These are phyloP conservation scores for Periparus ater DNA, from an alignment of 2,797 vertebrate genomes.

Conservation along the genomic window DNA sequence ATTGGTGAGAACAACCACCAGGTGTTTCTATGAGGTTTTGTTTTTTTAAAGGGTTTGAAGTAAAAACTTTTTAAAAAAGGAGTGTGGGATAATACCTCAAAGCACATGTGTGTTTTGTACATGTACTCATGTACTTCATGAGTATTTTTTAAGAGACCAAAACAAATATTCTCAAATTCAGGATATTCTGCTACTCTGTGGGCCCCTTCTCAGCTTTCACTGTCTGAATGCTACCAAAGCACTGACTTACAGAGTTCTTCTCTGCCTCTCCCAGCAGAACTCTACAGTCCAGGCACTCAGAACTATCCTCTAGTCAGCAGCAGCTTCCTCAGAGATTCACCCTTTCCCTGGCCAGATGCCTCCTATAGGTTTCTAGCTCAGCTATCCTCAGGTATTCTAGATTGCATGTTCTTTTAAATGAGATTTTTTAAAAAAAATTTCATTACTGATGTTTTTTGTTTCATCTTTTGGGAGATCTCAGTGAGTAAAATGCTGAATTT, in stretches of 20 bases:
- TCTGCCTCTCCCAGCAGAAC: slow-evolving; percentile 60
- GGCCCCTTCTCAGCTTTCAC: neutral
- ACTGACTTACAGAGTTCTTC: neutral
- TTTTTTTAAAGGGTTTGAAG: neutral
- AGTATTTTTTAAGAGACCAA: neutral
- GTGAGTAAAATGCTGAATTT: neutral
- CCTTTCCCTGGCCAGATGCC: slow-evolving; percentile 28
- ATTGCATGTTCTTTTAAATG: neutral
- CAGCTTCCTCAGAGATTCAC: slow-evolving; percentile 31
- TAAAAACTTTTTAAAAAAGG: neutral
- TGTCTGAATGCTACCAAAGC: neutral
- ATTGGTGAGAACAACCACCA: neutral
- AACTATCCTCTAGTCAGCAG: slow-evolving; percentile 42
- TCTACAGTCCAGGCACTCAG: slow-evolving; percentile 18
- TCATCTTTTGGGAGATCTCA: neutral
- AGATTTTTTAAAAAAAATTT: neutral
- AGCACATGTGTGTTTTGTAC: neutral
- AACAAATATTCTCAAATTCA: neutral
- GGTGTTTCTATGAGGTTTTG: neutral
- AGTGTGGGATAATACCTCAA: neutral
- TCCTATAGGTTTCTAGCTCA: slow-evolving; percentile 41
- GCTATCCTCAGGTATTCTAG: slow-evolving; percentile 44
- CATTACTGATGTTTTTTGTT: neutral
- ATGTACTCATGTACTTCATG: neutral
- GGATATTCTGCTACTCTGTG: neutral